Percentiles rank a stretch among this genome's conserved stretches.
These are phyloP conservation scores for Microcebus murinus DNA, from an alignment of 2,113 vertebrate genomes.

Conservation along the genomic window DNA sequence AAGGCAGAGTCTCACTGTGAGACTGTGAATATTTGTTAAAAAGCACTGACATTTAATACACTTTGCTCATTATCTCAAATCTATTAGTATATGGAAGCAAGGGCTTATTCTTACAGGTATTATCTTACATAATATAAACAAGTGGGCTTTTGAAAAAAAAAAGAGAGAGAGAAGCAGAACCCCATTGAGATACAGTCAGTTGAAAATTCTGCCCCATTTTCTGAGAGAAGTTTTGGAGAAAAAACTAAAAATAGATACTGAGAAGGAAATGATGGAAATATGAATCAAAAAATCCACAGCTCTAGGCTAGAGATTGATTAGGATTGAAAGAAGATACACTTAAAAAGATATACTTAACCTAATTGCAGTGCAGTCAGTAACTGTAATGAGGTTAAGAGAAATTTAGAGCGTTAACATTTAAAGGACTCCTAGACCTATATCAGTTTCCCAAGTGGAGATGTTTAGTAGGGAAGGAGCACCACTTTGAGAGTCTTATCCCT, in stretches of 20 bases:
- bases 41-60: background rate
- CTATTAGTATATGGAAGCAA: background rate
- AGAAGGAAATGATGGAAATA: conserved; percentile 18
- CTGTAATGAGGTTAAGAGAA: conserved; percentile 50
- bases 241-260: conserved; percentile 52
- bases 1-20: background rate
- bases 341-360: conserved; percentile 28
- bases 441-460: background rate
- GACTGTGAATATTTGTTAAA: background rate
- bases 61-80: background rate
- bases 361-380: background rate
- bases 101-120: background rate
- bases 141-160: background rate
- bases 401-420: background rate
- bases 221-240: conserved; percentile 6
- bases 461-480: background rate
- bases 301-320: conserved; percentile 52
- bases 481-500: background rate
- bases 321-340: background rate
- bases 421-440: background rate
- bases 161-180: background rate
- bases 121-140: background rate
- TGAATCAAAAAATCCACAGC: background rate
- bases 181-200: conserved; percentile 6
- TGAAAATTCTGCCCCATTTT: conserved; percentile 61